phyloP scores from a whole-genome alignment of 2,797 vertebrate species.

The Anas acuta region DNA sequence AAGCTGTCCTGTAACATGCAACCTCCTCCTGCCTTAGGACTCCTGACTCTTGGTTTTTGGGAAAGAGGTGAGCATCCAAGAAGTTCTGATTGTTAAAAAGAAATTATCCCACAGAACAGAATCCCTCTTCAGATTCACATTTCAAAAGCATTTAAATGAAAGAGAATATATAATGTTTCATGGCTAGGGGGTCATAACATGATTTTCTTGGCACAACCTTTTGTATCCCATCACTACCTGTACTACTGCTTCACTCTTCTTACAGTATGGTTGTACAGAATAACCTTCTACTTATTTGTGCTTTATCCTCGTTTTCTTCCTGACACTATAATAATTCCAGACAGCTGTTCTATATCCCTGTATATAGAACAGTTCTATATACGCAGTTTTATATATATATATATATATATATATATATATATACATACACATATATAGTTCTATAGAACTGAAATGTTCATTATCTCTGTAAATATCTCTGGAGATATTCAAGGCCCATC shows the following conservation, averaged over 20 bases:
- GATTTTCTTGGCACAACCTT: background rate
- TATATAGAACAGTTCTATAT: no score
- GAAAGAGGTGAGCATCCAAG: background rate
- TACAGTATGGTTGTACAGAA: background rate
- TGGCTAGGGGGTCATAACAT: background rate
- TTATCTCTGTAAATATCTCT: no score
- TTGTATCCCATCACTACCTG: background rate
- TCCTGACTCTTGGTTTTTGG: background rate
- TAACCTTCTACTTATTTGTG: constrained; percentile 19
- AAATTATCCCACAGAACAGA: background rate
- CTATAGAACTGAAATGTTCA: no score
- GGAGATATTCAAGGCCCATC: no score
- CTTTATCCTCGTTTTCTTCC: constrained; percentile 25
- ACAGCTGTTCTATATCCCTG: background rate
- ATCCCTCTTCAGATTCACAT: background rate
- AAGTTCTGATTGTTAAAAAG: background rate
- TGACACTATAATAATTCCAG: constrained; percentile 18
- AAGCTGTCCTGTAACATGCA: background rate
- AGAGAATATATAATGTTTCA: background rate
- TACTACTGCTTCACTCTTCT: background rate
- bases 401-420: no score
- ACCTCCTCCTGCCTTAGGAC: background rate
- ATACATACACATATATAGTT: no score
- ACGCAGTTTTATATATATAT: no score
- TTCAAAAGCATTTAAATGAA: constrained; percentile 6